These are phyloP conservation scores for Acinonyx jubatus DNA, from an alignment of 2,113 vertebrate species.

Conservation along the genomic window DNA sequence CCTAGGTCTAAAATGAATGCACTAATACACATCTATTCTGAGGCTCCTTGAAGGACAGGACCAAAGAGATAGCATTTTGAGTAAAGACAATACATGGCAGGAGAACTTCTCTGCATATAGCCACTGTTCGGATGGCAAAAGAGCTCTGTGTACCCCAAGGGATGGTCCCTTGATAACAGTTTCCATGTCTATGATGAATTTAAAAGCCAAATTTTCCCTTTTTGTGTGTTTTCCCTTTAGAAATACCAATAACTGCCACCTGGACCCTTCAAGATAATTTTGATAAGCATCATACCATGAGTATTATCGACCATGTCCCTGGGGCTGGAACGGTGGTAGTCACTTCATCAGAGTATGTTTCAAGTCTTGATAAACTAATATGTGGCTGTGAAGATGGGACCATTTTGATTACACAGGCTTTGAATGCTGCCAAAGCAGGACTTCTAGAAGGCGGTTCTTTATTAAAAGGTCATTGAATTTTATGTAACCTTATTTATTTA, in stretches of 20 bases:
- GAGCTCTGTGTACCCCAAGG: neutral
- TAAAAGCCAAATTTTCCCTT: neutral
- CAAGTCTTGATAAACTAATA: slow-evolving; percentile 84
- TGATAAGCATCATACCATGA: slow-evolving; percentile 74
- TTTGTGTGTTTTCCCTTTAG: slow-evolving; percentile 66
- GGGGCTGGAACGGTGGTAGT: slow-evolving; percentile 56
- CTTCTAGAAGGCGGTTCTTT: slow-evolving; percentile 79
- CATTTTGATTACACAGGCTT: slow-evolving; percentile 83
- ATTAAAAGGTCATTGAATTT: slow-evolving; percentile 81
- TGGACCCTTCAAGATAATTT: slow-evolving; percentile 87
- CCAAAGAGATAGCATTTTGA: neutral
- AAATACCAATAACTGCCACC: slow-evolving; percentile 83
- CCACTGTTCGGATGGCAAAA: neutral
- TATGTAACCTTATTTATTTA: slow-evolving; percentile 34
- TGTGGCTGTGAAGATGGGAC: slow-evolving; percentile 88
- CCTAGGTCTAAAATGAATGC: neutral
- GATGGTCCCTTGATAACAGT: neutral
- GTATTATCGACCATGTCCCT: slow-evolving; percentile 78
- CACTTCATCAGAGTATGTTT: slow-evolving; percentile 84
- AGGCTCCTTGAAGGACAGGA: neutral
- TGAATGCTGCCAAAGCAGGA: slow-evolving; percentile 83
- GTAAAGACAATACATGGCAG: neutral
- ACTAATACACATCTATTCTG: neutral
- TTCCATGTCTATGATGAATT: neutral
- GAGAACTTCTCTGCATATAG: neutral